Evolutionary conservation across 2,797 vertebrate species (phyloP).

Genomic region (Hippocampus kuda): DNA sequence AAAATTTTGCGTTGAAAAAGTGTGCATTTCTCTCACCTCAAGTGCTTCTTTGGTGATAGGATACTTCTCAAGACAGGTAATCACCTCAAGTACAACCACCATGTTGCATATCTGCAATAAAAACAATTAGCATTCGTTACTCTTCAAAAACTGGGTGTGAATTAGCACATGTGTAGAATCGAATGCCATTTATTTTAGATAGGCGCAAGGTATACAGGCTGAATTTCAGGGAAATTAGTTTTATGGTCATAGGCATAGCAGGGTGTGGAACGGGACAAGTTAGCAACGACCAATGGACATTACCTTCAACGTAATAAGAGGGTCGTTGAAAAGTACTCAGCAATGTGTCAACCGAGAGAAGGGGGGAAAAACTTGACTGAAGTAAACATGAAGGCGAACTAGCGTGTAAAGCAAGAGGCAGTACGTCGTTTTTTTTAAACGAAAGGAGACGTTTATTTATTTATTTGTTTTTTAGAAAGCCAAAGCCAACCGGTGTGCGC

Average conservation of each 20-base stretch:
- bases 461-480: conserved; percentile 4
- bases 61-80: conserved; percentile 92
- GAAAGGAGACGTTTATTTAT: neutral
- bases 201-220: neutral
- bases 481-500: conserved; percentile 11
- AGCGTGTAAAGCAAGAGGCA: neutral
- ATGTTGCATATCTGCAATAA: conserved; percentile 89
- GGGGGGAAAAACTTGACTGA: neutral
- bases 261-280: conserved; percentile 13
- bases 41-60: conserved; percentile 99
- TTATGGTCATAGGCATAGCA: neutral
- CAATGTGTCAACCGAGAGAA: conserved; percentile 36
- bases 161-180: neutral
- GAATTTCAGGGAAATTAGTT: neutral
- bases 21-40: conserved; percentile 69
- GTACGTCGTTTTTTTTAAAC: neutral
- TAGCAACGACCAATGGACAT: conserved; percentile 15
- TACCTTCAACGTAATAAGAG: conserved; percentile 23
- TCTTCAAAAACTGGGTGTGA: neutral
- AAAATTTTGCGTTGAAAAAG: neutral
- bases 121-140: conserved; percentile 3
- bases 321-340: conserved; percentile 38
- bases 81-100: conserved; percentile 96
- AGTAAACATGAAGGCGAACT: neutral
- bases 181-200: neutral